Conservation (phyloP, 1,140 invertebrate species). For the Dolichoris vasculosae region DNA sequence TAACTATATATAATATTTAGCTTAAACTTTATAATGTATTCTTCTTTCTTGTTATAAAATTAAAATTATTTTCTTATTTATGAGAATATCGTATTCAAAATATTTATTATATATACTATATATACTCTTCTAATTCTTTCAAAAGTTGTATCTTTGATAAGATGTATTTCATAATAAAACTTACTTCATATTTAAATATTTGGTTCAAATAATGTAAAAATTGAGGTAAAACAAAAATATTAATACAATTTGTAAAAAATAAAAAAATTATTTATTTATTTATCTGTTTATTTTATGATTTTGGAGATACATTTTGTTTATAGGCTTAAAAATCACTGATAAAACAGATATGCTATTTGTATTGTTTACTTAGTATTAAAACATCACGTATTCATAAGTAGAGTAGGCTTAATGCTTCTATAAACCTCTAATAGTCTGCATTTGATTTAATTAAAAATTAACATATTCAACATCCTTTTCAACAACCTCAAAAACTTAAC, state of each 20-base stretch:
- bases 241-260: too few species aligned
- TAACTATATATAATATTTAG: neutral
- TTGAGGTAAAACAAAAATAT: too few species aligned
- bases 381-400: too few species aligned
- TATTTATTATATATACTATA: too few species aligned
- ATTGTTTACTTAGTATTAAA: too few species aligned
- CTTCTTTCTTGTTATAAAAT: neutral
- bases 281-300: too few species aligned
- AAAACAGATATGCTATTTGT: too few species aligned
- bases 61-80: neutral
- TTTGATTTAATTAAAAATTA: neutral
- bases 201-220: neutral
- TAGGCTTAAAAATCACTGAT: too few species aligned
- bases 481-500: neutral
- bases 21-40: neutral
- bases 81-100: neutral
- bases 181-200: neutral
- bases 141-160: neutral
- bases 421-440: too few species aligned
- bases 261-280: too few species aligned
- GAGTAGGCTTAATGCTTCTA: too few species aligned
- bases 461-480: neutral
- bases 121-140: constrained; percentile 24
- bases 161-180: neutral
- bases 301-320: too few species aligned